Percentiles rank a stretch among this genome's conserved stretches.
Conservation (phyloP, 1,140 invertebrate species). For the Bombus waltoni region DNA sequence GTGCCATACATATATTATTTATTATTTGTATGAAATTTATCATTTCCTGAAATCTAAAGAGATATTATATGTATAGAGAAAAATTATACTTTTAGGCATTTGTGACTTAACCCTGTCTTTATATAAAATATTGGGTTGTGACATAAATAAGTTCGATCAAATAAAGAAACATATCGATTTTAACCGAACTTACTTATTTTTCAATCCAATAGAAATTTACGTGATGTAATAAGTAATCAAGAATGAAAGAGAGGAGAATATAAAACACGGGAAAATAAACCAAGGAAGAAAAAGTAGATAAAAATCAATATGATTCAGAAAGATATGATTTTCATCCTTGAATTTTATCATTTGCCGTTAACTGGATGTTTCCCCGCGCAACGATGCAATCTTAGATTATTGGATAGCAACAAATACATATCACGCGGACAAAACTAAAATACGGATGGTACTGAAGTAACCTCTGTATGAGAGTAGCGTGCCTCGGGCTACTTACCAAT, state of each 20-base stretch:
- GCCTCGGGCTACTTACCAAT: constrained; percentile 56
- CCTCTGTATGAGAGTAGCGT: constrained; percentile 9
- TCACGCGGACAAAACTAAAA: constrained; percentile 9
- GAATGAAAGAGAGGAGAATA: neutral
- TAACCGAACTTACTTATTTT: too few relatives aligned
- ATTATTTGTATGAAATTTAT: neutral
- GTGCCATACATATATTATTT: neutral
- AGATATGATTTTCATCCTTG: neutral
- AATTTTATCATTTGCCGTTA: neutral
- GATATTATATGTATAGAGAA: neutral
- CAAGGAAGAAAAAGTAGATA: neutral
- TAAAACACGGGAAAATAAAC: neutral
- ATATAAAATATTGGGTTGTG: too few relatives aligned
- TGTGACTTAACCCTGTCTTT: too few relatives aligned
- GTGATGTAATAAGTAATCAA: neutral
- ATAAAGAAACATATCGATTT: too few relatives aligned
- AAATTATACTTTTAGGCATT: neutral
- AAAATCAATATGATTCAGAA: neutral
- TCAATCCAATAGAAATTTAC: too few relatives aligned
- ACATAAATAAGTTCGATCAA: too few relatives aligned
- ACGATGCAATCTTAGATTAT: neutral
- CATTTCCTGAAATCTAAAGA: neutral
- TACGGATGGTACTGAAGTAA: neutral
- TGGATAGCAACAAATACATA: neutral
- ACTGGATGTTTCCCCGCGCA: too few relatives aligned